Evolutionary conservation across 30 jellyfish, hydroid and myxozoan species (phyloP).

Genomic region (Turritopsis rubra): DNA sequence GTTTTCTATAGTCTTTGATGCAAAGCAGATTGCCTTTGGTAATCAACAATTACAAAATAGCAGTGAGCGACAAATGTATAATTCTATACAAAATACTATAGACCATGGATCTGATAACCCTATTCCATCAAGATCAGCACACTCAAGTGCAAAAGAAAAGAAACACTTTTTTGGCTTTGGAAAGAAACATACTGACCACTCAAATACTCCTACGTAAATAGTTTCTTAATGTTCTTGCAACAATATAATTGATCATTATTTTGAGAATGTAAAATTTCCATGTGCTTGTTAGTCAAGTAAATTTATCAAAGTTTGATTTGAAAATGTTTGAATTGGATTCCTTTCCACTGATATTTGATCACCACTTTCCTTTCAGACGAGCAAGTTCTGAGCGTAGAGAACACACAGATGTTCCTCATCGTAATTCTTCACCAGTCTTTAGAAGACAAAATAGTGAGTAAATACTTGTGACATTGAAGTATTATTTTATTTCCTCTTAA

Average conservation of each 20-base stretch:
- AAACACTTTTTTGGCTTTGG: slow-evolving; percentile 28
- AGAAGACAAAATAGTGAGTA: not conserved
- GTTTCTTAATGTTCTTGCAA: not conserved
- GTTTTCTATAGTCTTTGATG: not conserved
- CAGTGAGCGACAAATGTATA: not conserved
- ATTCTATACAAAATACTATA: not conserved
- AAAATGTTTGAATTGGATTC: too few relatives aligned
- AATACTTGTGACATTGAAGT: not conserved
- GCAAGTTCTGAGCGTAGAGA: not conserved
- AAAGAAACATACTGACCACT: not conserved
- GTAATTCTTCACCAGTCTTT: not conserved
- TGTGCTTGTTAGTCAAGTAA: too few relatives aligned
- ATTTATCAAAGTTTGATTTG: too few relatives aligned
- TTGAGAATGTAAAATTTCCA: too few relatives aligned
- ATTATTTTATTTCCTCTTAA: too few relatives aligned
- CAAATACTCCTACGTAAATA: not conserved
- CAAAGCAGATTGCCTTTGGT: slow-evolving; percentile 20
- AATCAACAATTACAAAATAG: not conserved
- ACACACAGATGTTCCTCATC: not conserved
- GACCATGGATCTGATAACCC: slow-evolving; percentile 6
- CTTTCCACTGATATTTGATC: not conserved
- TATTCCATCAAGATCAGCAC: not conserved
- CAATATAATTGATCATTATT: too few relatives aligned
- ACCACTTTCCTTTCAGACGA: not conserved
- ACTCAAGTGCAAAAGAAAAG: slow-evolving; percentile 19